Percentiles rank a stretch among this genome's conserved stretches.
Evolutionary conservation across 2,113 vertebrate species (phyloP).

Genomic region (Pollimyrus isidori): DNA sequence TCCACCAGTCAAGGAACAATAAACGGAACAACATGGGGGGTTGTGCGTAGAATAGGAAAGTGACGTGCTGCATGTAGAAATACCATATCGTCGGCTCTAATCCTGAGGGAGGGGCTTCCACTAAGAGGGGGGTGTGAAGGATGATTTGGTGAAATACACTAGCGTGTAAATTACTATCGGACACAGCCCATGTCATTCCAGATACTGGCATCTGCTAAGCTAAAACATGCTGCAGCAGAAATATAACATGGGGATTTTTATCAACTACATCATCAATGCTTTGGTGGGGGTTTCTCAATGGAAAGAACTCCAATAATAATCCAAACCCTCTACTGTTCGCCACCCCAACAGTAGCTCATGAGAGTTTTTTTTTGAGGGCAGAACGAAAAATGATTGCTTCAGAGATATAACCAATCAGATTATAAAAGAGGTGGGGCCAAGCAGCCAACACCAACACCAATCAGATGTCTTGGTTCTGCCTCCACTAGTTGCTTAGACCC

Average conservation of each 20-base stretch:
- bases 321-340: not conserved
- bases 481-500: not conserved
- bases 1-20: not conserved
- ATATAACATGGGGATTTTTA: not conserved
- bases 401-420: not conserved
- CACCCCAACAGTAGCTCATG: not conserved
- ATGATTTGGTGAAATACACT: not conserved
- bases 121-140: not conserved
- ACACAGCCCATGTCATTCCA: not conserved
- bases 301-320: not conserved
- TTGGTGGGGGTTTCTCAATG: not conserved
- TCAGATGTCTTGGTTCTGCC: not conserved
- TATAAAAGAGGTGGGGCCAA: not conserved
- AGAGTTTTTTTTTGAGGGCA: not conserved
- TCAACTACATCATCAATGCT: not conserved
- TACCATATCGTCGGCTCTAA: not conserved
- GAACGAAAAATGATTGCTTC: not conserved
- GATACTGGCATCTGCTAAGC: not conserved
- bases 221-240: not conserved
- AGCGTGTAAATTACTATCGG: not conserved
- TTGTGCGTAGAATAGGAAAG: not conserved
- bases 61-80: not conserved
- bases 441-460: too few relatives aligned
- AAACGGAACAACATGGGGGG: not conserved
- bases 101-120: not conserved